Evolutionary conservation across 1,140 invertebrate genomes (phyloP), one percentile per base, ranked within the genome.

Genomic region (Heliconius eleuchia): DNA sequence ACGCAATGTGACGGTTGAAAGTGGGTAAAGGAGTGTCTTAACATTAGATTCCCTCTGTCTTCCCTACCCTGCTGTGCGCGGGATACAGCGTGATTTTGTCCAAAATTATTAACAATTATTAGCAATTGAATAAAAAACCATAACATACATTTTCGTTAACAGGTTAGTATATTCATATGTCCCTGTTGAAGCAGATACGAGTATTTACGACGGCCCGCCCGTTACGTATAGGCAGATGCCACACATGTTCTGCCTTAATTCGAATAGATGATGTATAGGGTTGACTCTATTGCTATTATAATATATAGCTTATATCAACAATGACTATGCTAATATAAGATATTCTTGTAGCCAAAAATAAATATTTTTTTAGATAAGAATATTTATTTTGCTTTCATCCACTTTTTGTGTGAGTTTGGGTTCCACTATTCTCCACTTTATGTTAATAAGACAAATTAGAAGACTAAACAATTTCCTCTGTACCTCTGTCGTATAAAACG

Each of bases 171-270:
- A 80, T 81, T 82, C 76, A 78, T 71, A 80, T 81, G 81, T 81
- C 82, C 60, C 83, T 84, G 83, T 81, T 89, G 82, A 82, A 88
- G 83, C 86, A 89, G 87, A 92, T 90, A 94, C 83, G 82, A 91
- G 87, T 90, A 92, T 94, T 94, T 94, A 94, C 87, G 91, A 90
- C 77, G 83, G 80, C 79, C 83, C 81, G 79, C 84, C 77, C 83
- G 90, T 83, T 89, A 91, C 90, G 92, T 90, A 93, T 90, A 89
- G 87, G 87, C 91, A 92, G 88, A 94, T 93, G 91, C 89, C 92
- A 92, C 90, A 92, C 90, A 92, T 93, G 91, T 87, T 90, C 86
- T 88, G 88, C 90, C 89, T 94, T 93, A 92, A 94, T 94, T 92
- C 90, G 88, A 91, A 94, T 94, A 92, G 89, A 94, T 90, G 91